These are phyloP conservation scores for Brachypteracias leptosomus DNA, from an alignment of 2,113 vertebrate species.

Conservation along the genomic window DNA sequence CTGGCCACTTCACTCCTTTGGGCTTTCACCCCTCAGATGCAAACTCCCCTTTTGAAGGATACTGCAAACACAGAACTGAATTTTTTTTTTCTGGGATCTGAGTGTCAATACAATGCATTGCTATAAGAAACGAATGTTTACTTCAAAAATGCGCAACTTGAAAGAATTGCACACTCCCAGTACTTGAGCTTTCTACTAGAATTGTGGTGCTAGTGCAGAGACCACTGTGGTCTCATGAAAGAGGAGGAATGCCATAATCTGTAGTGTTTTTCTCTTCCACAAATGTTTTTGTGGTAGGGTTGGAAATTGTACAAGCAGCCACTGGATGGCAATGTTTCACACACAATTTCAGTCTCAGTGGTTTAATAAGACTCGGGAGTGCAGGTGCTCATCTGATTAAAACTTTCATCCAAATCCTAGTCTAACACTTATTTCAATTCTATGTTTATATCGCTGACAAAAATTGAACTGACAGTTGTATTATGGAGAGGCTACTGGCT, in stretches of 20 bases:
- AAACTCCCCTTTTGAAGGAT: background rate
- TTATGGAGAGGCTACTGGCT: constrained; percentile 56
- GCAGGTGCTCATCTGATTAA: constrained; percentile 61
- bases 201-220: background rate
- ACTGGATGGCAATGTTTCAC: constrained; percentile 69
- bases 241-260: background rate
- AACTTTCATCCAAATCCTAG: constrained; percentile 52
- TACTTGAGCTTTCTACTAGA: background rate
- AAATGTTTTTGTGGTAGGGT: background rate
- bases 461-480: constrained; percentile 64
- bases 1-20: background rate
- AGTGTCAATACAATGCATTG: background rate
- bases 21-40: background rate
- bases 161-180: background rate
- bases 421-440: constrained; percentile 63
- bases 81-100: background rate
- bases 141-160: background rate
- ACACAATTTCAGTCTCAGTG: constrained; percentile 1
- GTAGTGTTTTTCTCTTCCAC: background rate
- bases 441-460: constrained; percentile 50
- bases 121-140: background rate
- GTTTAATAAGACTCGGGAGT: constrained; percentile 11
- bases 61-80: background rate
- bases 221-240: background rate
- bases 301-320: background rate